Evolutionary conservation across 2,888 invertebrate species (phyloP).

Genomic region (Papilio protenor): DNA sequence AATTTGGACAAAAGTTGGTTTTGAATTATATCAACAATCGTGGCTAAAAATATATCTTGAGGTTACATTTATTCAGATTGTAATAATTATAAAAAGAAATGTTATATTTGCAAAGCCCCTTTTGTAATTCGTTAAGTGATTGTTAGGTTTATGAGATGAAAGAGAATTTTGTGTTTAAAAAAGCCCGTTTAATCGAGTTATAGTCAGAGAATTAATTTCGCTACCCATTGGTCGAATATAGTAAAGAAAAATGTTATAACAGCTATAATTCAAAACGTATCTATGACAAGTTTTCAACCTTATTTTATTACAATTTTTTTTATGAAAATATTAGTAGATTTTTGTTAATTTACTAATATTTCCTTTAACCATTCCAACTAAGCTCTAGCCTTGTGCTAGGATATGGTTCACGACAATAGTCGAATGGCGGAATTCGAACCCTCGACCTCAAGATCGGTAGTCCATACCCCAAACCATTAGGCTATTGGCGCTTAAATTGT

Average conservation of each 20-base stretch:
- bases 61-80: constrained; percentile 16
- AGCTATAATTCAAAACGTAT: not conserved
- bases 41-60: constrained; percentile 15
- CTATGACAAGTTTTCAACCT: not conserved
- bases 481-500: no score
- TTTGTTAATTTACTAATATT: no score
- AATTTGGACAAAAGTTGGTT: constrained; percentile 42
- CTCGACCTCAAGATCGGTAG: no score
- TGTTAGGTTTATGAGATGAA: constrained; percentile 24
- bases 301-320: not conserved
- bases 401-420: no score
- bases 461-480: no score
- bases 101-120: not conserved
- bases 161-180: not conserved
- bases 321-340: no score
- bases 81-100: constrained; percentile 42
- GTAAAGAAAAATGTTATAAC: not conserved
- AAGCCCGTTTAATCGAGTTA: not conserved
- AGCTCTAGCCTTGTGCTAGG: no score
- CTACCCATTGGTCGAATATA: not conserved
- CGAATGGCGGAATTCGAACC: no score
- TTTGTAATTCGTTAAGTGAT: constrained; percentile 31
- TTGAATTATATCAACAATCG: constrained; percentile 43
- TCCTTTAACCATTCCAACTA: no score
- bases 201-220: not conserved